Evolutionary conservation across 2,888 invertebrate genomes (phyloP).

Genomic region (Tinea pellionella): DNA sequence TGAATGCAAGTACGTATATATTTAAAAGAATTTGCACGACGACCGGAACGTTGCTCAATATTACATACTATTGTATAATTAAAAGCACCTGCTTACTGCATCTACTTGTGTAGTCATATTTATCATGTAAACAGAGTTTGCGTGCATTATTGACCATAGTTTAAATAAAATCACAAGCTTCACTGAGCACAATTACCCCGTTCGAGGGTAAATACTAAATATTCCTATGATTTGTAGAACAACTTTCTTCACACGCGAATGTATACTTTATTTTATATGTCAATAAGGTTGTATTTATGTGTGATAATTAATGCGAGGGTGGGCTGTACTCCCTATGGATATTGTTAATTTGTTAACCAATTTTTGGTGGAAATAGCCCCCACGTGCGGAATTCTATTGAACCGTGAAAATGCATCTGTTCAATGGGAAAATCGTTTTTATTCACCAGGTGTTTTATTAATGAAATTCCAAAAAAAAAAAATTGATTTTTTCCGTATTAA

Average conservation of each 20-base stretch:
- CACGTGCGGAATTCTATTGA: slow-evolving; percentile 15
- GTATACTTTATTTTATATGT: background rate
- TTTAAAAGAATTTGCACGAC: no score
- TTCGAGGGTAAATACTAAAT: background rate
- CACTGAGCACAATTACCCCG: slow-evolving; percentile 23
- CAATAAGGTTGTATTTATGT: background rate
- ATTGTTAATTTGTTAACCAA: slow-evolving; percentile 27
- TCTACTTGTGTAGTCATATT: no score
- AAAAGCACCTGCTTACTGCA: no score
- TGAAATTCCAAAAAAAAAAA: background rate
- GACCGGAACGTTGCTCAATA: no score
- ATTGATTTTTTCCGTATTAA: background rate
- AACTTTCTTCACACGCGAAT: background rate
- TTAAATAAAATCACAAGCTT: slow-evolving; percentile 28
- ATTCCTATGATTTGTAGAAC: background rate
- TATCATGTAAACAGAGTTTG: no score
- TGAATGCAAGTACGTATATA: no score
- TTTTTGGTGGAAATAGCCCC: slow-evolving; percentile 24
- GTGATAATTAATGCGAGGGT: background rate
- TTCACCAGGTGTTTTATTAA: background rate
- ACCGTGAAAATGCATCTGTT: slow-evolving; percentile 18
- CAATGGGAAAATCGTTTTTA: background rate
- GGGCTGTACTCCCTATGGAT: background rate
- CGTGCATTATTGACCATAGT: background rate
- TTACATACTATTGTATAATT: no score